Evolutionary conservation across 2,888 invertebrate species (phyloP).

Genomic region (Azorinus chamasolen): DNA sequence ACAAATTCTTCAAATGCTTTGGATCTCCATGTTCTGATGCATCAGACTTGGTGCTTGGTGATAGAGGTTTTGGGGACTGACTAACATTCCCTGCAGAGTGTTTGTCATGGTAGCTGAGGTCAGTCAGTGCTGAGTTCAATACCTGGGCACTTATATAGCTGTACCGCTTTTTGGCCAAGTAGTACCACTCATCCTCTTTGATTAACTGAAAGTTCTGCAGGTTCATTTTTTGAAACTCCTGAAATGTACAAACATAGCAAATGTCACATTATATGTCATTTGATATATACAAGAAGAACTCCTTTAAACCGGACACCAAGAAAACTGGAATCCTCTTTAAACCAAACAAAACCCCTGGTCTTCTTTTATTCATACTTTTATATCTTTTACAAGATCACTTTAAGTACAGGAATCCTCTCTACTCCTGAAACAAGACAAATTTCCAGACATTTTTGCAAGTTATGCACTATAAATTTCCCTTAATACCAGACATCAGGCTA

Average conservation of each 20-base stretch:
- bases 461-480: no score
- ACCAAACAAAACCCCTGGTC: no score
- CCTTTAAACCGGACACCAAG: no score
- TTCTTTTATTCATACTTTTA: no score
- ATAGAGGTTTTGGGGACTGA: slow-evolving; percentile 12
- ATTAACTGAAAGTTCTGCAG: slow-evolving; percentile 89
- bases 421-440: no score
- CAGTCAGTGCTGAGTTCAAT: slow-evolving; percentile 71
- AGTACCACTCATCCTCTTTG: slow-evolving; percentile 89
- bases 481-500: no score
- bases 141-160: slow-evolving; percentile 71
- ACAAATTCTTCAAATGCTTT: slow-evolving; percentile 34
- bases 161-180: slow-evolving; percentile 86
- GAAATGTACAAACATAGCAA: slow-evolving; percentile 69
- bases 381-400: no score
- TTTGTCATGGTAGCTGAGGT: slow-evolving; percentile 27
- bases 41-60: slow-evolving; percentile 35
- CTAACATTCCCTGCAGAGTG: slow-evolving; percentile 19
- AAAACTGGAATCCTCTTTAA: no score
- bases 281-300: no score
- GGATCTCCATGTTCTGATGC: slow-evolving; percentile 34
- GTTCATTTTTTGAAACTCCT: slow-evolving; percentile 89
- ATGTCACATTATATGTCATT: no score
- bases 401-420: no score
- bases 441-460: no score